Percentiles rank a stretch among this genome's conserved stretches.
Evolutionary conservation across 2,888 invertebrate species (phyloP).

Genomic region (Pseudococcus viburni): DNA sequence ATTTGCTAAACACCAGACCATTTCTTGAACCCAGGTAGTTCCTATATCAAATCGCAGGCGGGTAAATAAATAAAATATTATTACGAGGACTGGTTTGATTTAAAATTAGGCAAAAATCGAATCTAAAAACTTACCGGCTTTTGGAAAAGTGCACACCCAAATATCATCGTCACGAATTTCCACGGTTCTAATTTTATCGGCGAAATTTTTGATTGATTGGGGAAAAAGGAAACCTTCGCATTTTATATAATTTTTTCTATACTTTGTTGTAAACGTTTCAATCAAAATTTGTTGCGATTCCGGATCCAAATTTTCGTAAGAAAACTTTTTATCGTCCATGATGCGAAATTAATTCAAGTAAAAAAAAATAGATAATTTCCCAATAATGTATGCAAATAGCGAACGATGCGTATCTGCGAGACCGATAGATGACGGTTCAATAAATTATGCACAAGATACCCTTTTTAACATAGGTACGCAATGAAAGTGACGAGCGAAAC

Average conservation of each 20-base stretch:
- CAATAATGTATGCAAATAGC: no score
- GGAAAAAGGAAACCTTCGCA: slow-evolving; percentile 68
- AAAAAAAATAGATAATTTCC: no score
- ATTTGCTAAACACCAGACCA: slow-evolving; percentile 80
- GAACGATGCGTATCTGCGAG: no score
- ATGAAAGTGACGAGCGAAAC: no score
- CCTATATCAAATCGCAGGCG: slow-evolving; percentile 71
- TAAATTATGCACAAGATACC: no score
- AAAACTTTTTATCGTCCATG: slow-evolving; percentile 69
- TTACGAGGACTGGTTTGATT: background rate
- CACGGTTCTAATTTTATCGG: slow-evolving; percentile 70
- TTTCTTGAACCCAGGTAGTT: slow-evolving; percentile 85
- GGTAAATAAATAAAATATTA: background rate
- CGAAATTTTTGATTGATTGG: slow-evolving; percentile 67
- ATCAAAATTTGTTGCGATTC: slow-evolving; percentile 69
- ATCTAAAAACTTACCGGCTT: slow-evolving; percentile 72
- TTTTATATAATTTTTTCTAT: slow-evolving; percentile 71
- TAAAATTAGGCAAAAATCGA: background rate
- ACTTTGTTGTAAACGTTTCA: slow-evolving; percentile 70
- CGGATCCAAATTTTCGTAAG: slow-evolving; percentile 60
- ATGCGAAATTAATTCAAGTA: background rate
- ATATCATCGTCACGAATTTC: slow-evolving; percentile 74
- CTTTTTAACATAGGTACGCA: no score
- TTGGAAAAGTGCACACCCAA: slow-evolving; percentile 76
- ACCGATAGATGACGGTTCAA: no score